A percentile compares a stretch with the other conserved stretches of the same genome.
These are phyloP conservation scores for Lucinisca nassula DNA, from an alignment of 2,888 invertebrate genomes.

Conservation along the genomic window DNA sequence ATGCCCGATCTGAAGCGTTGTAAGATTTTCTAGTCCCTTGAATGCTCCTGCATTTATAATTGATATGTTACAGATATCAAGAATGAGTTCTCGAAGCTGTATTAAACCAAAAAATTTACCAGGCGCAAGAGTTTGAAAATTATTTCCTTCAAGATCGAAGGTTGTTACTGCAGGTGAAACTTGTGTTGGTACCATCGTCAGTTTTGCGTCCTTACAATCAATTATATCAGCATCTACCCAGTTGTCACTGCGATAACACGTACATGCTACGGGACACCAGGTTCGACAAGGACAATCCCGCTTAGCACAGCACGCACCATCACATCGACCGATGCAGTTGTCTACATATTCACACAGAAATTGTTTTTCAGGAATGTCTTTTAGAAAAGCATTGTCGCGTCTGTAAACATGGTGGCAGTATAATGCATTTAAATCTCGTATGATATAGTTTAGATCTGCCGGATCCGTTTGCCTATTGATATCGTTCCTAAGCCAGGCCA, in stretches of 20 bases:
- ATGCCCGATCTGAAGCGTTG: conserved; percentile 32
- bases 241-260: background rate
- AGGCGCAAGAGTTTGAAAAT: background rate
- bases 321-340: background rate
- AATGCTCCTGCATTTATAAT: conserved; percentile 35
- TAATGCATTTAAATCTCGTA: background rate
- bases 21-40: conserved; percentile 23
- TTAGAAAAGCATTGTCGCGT: background rate
- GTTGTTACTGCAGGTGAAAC: background rate
- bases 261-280: background rate
- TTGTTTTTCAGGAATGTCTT: background rate
- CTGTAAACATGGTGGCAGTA: background rate
- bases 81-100: background rate
- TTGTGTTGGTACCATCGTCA: background rate
- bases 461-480: background rate
- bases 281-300: background rate
- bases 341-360: background rate
- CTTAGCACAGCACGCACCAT: background rate
- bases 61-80: background rate
- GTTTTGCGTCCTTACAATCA: background rate
- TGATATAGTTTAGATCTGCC: background rate
- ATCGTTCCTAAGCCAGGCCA: background rate
- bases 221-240: background rate
- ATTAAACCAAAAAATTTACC: background rate
- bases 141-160: background rate